A percentile compares a stretch with the other conserved stretches of the same genome.
phyloP scores from a whole-genome alignment of 2,797 vertebrate genomes.

The Notoglanidium macrostoma region DNA sequence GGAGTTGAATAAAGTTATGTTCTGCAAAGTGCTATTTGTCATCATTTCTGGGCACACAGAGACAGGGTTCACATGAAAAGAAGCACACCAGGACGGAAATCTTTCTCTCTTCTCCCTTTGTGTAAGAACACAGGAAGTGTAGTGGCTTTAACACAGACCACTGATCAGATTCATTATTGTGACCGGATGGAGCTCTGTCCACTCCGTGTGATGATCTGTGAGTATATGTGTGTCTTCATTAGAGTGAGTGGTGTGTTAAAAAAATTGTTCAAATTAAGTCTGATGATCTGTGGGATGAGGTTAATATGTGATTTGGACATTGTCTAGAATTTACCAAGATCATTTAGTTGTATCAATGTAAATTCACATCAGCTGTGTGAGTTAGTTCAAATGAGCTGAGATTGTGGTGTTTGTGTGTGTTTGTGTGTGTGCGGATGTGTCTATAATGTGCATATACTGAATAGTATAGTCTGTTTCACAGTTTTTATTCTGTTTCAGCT shows the following conservation, averaged over 20 bases:
- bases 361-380: too few relatives aligned
- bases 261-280: background rate
- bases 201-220: background rate
- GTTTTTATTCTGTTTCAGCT: background rate
- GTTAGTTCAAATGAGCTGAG: too few relatives aligned
- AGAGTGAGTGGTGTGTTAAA: background rate
- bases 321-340: background rate
- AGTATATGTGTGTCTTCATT: background rate
- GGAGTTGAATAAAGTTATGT: background rate
- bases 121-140: background rate
- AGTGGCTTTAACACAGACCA: slow-evolving; percentile 1
- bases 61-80: background rate
- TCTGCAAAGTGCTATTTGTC: background rate
- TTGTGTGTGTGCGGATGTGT: background rate
- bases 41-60: background rate
- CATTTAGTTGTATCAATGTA: too few relatives aligned
- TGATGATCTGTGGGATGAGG: background rate
- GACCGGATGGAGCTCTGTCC: background rate
- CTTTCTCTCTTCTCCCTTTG: background rate
- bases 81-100: background rate
- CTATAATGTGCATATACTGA: background rate
- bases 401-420: background rate
- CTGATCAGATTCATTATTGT: background rate
- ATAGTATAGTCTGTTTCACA: background rate
- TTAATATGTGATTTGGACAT: background rate